Percentiles rank a stretch among this genome's conserved stretches.
phyloP scores from a whole-genome alignment of 2,888 invertebrate genomes.

The Griposia aprilina region DNA sequence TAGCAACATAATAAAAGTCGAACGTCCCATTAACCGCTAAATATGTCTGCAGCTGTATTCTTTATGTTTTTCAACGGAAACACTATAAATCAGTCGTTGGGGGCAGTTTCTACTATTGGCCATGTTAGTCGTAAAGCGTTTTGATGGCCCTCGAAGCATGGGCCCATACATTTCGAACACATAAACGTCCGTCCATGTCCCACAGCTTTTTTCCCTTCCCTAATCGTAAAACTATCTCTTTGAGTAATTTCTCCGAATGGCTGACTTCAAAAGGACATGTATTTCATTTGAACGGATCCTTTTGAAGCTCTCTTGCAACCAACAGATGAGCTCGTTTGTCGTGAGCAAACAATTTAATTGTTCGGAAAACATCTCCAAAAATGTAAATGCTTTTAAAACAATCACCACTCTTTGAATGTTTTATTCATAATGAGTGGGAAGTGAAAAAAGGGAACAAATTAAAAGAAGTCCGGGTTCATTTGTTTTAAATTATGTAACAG shows the following conservation, averaged over 20 bases:
- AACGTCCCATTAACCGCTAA: constrained; percentile 80
- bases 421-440: constrained; percentile 57
- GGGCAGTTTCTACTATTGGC: constrained; percentile 80
- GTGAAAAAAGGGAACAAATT: constrained; percentile 57
- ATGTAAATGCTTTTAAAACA: constrained; percentile 54
- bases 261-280: constrained; percentile 82
- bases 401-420: constrained; percentile 60
- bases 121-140: constrained; percentile 84
- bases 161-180: constrained; percentile 80
- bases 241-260: constrained; percentile 85
- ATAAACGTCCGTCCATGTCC: constrained; percentile 81
- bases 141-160: constrained; percentile 79
- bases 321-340: constrained; percentile 33
- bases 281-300: constrained; percentile 67
- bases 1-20: constrained; percentile 67
- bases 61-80: constrained; percentile 83
- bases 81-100: constrained; percentile 83
- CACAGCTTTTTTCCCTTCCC: constrained; percentile 71
- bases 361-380: constrained; percentile 51
- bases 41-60: constrained; percentile 86
- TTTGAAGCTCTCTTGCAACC: constrained; percentile 46
- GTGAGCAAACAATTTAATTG: constrained; percentile 51
- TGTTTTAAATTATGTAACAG: constrained; percentile 57
- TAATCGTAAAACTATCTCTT: constrained; percentile 82
- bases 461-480: constrained; percentile 56